Evolutionary conservation across 2,797 vertebrate genomes (phyloP).

Genomic region (Gorsachius magnificus): DNA sequence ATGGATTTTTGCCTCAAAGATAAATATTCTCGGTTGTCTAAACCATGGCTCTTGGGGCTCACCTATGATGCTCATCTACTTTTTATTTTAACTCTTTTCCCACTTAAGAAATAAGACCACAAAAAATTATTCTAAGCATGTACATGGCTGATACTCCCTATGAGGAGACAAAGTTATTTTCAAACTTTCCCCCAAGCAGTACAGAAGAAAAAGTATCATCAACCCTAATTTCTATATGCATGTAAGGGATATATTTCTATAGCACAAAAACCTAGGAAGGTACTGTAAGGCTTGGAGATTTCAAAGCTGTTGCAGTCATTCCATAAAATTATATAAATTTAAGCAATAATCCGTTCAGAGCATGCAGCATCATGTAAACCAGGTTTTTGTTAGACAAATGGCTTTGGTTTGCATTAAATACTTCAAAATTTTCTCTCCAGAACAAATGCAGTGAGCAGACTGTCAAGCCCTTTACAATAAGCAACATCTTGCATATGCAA

Average conservation of each 20-base stretch:
- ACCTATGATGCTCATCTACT: constrained; percentile 18
- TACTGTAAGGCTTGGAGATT: neutral
- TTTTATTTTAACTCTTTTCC: constrained; percentile 6
- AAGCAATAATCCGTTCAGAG: constrained; percentile 5
- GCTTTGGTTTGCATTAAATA: constrained; percentile 1
- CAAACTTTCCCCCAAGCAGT: neutral
- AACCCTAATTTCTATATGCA: neutral
- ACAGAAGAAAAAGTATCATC: neutral
- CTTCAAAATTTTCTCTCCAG: constrained; percentile 23
- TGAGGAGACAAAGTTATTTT: neutral
- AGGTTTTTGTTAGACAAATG: neutral
- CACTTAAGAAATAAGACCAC: neutral
- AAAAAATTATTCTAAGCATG: neutral
- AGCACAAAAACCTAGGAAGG: neutral
- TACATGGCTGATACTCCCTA: neutral
- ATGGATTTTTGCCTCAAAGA: constrained; percentile 23
- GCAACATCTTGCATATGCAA: constrained; percentile 32
- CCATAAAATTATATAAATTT: neutral
- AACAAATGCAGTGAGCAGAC: constrained; percentile 35
- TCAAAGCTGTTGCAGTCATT: neutral
- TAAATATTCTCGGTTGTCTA: neutral
- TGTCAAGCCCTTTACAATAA: constrained; percentile 58
- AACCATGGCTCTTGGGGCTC: neutral
- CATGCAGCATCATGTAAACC: neutral
- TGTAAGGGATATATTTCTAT: neutral